These are phyloP conservation scores for Anniella stebbinsi DNA, from an alignment of 2,797 vertebrate genomes.

Conservation along the genomic window DNA sequence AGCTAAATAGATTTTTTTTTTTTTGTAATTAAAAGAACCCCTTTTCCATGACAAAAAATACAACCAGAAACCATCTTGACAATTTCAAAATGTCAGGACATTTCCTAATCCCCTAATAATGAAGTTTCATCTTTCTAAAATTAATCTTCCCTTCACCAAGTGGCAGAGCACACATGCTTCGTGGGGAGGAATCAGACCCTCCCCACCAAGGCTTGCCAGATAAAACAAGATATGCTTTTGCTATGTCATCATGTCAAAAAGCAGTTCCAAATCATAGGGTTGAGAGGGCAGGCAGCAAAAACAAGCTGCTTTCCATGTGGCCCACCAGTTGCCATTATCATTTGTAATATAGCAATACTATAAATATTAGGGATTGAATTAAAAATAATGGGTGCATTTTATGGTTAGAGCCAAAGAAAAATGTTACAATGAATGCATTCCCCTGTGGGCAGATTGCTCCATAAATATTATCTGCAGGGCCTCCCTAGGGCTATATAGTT, in stretches of 20 bases:
- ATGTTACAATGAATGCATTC: not conserved
- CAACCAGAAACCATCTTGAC: not conserved
- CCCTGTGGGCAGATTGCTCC: not conserved
- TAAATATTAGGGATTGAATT: not conserved
- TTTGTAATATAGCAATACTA: not conserved
- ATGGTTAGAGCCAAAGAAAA: not conserved
- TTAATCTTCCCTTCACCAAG: not conserved
- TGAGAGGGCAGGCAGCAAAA: not conserved
- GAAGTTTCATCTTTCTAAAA: not conserved
- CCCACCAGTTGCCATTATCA: not conserved
- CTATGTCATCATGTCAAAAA: not conserved
- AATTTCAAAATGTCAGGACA: constrained; percentile 24
- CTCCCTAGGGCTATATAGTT: not conserved
- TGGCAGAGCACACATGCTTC: not conserved
- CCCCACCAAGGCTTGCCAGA: not conserved
- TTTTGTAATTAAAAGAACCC: no score
- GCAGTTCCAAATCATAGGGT: not conserved
- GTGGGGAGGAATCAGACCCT: not conserved
- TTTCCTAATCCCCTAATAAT: constrained; percentile 17
- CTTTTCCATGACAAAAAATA: not conserved
- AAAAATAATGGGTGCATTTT: not conserved
- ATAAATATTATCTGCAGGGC: not conserved
- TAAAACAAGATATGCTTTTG: not conserved
- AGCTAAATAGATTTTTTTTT: not conserved
- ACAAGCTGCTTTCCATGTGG: not conserved